Conservation (phyloP, 1,140 invertebrate genomes). For the Phenacoccus solenopsis region DNA sequence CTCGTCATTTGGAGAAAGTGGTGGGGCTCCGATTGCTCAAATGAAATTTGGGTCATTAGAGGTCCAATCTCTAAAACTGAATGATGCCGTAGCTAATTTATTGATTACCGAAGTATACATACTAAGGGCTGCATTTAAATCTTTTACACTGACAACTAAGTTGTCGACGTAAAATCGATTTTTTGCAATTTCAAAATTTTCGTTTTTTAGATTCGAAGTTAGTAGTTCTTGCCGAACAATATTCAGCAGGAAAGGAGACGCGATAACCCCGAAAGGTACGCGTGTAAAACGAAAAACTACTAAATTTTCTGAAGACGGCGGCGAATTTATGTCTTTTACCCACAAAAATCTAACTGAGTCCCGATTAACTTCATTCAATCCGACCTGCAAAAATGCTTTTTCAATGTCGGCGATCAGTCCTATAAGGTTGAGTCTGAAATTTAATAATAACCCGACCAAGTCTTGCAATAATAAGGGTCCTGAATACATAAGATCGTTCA, state of each 20-base stretch:
- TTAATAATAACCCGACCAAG: not conserved
- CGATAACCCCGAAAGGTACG: constrained; percentile 7
- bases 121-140: no score
- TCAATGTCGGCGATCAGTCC: not conserved
- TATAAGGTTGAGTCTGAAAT: not conserved
- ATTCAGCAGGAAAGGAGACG: not conserved
- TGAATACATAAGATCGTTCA: not conserved
- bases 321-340: not conserved
- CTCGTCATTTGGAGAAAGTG: no score
- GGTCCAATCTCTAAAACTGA: no score
- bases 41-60: no score
- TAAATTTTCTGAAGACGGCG: not conserved
- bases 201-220: no score
- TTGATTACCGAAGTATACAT: no score
- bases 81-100: no score
- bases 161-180: no score
- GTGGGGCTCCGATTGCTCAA: no score
- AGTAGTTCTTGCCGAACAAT: no score
- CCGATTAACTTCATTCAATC: not conserved
- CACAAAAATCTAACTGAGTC: constrained; percentile 4
- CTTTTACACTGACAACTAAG: no score
- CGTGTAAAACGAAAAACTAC: not conserved
- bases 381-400: constrained; percentile 2
- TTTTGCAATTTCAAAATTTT: no score
- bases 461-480: not conserved